Evolutionary conservation across 2,797 vertebrate genomes (phyloP).

Genomic region (Fringilla coelebs): DNA sequence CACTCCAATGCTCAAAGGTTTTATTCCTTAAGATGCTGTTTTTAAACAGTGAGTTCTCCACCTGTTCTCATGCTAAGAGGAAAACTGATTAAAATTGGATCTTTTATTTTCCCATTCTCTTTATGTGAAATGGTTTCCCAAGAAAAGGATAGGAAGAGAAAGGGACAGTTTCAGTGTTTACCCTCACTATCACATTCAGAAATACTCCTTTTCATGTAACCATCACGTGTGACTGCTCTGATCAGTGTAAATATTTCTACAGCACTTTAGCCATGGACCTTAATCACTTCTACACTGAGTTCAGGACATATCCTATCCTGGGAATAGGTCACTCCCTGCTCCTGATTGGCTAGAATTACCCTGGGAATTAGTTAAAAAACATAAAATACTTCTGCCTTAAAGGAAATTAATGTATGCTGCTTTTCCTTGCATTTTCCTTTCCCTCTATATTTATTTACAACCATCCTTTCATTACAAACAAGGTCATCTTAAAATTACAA

Average conservation of each 20-base stretch:
- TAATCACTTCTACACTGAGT: not conserved
- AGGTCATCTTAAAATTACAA: constrained; percentile 74
- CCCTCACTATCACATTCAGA: not conserved
- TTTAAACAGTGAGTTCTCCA: not conserved
- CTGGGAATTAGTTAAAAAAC: constrained; percentile 11
- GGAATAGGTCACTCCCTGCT: not conserved
- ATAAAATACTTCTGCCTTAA: not conserved
- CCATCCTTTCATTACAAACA: constrained; percentile 65
- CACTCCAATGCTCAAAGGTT: not conserved
- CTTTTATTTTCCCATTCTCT: not conserved
- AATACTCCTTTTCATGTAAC: not conserved
- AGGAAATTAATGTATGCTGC: not conserved
- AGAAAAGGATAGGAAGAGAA: not conserved
- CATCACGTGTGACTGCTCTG: not conserved
- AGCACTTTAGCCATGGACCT: not conserved
- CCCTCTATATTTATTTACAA: constrained; percentile 25
- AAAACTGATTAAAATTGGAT: not conserved
- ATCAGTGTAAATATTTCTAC: not conserved
- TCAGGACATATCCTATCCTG: not conserved
- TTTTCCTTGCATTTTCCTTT: not conserved
- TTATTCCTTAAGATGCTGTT: not conserved
- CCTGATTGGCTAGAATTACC: not conserved
- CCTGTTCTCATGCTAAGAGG: not conserved
- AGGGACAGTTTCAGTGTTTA: not conserved
- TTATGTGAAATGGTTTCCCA: not conserved